Base-by-base conservation (phyloP, 2,113 vertebrate species). In the Oryzias javanicus region DNA sequence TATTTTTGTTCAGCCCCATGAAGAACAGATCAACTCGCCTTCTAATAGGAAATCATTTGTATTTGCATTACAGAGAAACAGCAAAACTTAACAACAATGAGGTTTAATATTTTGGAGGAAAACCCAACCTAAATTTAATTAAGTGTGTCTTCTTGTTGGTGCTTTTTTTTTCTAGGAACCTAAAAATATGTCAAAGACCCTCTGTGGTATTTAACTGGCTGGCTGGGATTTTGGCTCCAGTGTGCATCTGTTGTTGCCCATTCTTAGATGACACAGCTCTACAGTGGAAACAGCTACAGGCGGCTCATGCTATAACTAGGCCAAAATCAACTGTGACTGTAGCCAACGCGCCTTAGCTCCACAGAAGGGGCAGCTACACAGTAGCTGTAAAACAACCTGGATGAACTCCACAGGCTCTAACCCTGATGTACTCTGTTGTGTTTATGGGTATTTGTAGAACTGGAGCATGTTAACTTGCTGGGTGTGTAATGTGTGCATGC, bases 381-480 rank as follows among this genome's bases (percentile, higher is more conserved):
- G 71, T 62, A 56, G 59, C 72, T 78, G 65, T 66, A 78, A 66
- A 74, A 78, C 70, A 74, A 84, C 79, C 75, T 87, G 84, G 80
- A 82, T 47, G 1, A 57, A 76, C 41, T 82, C 82, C 79, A 83
- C 58, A 25, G 27, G 48, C 53, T 76, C 70, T 74, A 76, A 79
- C 81, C 74, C 72, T 59, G 50, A 63, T 72, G 73, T 59, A 59
- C 24, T 25, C 65, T 67, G 66, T 63, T 55, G 35, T 35, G 35
- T 35, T 72, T 76, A 60, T 83, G 76, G 81, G 85, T 80, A 71
- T 78, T 83, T 84, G 76, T 79, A 70, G 76, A 87, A 89, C 68
- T 87, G 74, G 85, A 85, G 85, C 87, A 80, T 83, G 82, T 82
- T 84, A 89, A 89, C 60, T 80, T 74, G 64, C 59, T 67, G 74